Evolutionary conservation across 2,888 invertebrate genomes (phyloP).

Genomic region (Metellina segmentata): DNA sequence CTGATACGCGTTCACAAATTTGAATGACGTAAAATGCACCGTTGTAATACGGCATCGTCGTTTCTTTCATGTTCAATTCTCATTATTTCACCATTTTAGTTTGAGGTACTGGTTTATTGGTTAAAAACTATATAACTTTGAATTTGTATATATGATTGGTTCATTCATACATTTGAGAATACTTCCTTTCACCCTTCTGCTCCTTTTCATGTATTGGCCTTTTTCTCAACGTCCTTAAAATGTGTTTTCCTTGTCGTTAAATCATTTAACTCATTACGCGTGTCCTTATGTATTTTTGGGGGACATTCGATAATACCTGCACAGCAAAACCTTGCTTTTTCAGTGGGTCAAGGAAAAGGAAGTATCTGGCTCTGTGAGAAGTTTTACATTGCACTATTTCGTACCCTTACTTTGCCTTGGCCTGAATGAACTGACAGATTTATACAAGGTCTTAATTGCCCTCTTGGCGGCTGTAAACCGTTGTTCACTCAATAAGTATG

Average conservation of each 20-base stretch:
- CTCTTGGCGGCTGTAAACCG: background rate
- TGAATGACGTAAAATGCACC: too few species aligned
- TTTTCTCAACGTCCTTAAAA: background rate
- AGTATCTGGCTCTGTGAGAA: conserved; percentile 24
- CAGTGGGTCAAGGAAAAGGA: conserved; percentile 73
- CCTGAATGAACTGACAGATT: conserved; percentile 57
- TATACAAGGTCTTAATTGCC: conserved; percentile 8
- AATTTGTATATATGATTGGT: too few species aligned
- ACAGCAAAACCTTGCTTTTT: conserved; percentile 35
- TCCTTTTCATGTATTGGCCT: too few species aligned
- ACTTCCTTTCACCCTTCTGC: too few species aligned
- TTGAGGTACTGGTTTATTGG: too few species aligned
- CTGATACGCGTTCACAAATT: too few species aligned
- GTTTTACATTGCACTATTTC: conserved; percentile 56
- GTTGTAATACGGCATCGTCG: too few species aligned
- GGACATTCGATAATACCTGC: conserved; percentile 21
- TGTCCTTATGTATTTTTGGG: conserved; percentile 8
- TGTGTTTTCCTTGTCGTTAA: background rate
- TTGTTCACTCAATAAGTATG: background rate
- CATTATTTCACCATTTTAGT: too few species aligned
- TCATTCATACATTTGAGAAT: too few species aligned
- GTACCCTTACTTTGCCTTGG: conserved; percentile 62
- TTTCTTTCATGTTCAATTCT: too few species aligned
- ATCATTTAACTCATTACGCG: background rate
- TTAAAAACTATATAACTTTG: too few species aligned